Conservation (phyloP, 1,140 invertebrate genomes). For the Drosophila lacertosa region DNA sequence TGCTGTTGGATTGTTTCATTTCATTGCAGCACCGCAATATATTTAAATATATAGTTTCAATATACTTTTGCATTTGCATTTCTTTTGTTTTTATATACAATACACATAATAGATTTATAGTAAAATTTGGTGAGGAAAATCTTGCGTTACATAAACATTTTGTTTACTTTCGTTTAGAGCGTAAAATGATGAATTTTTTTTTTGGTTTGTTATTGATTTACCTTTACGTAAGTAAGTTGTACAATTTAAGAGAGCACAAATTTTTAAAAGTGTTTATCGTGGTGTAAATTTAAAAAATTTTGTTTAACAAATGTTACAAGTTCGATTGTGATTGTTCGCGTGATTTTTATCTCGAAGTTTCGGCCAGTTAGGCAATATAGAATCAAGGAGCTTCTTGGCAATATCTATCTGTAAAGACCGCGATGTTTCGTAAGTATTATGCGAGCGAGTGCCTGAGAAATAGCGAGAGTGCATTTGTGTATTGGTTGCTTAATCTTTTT, state of each 20-base stretch:
- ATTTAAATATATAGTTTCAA: slow-evolving; percentile 59
- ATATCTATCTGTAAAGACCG: slow-evolving; percentile 38
- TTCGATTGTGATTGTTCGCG: slow-evolving; percentile 75
- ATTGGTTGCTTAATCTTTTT: slow-evolving; percentile 5
- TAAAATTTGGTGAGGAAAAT: slow-evolving; percentile 82
- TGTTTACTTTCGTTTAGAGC: slow-evolving; percentile 64
- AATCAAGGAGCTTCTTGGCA: slow-evolving; percentile 50
- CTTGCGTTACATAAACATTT: slow-evolving; percentile 69
- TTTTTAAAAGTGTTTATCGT: slow-evolving; percentile 70
- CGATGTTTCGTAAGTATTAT: slow-evolving; percentile 17
- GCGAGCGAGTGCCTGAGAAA: slow-evolving; percentile 23
- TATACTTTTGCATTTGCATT: slow-evolving; percentile 58
- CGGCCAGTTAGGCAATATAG: slow-evolving; percentile 59
- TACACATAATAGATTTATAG: slow-evolving; percentile 80
- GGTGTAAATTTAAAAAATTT: slow-evolving; percentile 77
- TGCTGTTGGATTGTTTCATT: slow-evolving; percentile 31
- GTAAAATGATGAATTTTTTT: slow-evolving; percentile 70
- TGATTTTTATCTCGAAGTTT: slow-evolving; percentile 53
- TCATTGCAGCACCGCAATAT: slow-evolving; percentile 49
- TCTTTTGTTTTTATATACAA: slow-evolving; percentile 71
- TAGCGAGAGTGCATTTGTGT: slow-evolving; percentile 19
- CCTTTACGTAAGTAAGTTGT: slow-evolving; percentile 68
- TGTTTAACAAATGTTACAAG: slow-evolving; percentile 69
- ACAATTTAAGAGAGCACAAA: slow-evolving; percentile 82
- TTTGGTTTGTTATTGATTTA: slow-evolving; percentile 73